phyloP scores from a whole-genome alignment of 1,140 invertebrate genomes.

The Lethocerus indicus region DNA sequence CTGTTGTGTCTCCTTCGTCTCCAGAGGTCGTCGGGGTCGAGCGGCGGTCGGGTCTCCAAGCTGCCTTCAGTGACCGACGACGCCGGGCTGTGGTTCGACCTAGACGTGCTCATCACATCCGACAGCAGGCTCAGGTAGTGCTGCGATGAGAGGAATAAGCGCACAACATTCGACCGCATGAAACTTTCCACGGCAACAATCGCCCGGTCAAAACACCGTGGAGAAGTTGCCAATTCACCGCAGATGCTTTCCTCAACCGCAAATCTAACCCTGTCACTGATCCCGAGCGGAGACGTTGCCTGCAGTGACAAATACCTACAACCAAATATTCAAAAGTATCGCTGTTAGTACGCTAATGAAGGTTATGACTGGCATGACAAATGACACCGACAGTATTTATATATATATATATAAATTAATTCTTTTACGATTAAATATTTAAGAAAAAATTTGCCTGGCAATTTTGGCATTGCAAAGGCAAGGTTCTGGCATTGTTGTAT shows the following conservation, averaged over 20 bases:
- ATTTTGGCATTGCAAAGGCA: too few relatives aligned
- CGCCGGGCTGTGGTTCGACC: constrained; percentile 29
- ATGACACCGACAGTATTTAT: too few relatives aligned
- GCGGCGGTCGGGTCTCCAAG: constrained; percentile 37
- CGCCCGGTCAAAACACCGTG: constrained; percentile 70
- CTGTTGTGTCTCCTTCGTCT: constrained; percentile 41
- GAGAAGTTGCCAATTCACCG: constrained; percentile 44
- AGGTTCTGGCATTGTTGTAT: too few relatives aligned
- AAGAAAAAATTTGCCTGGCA: too few relatives aligned
- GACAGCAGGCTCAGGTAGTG: constrained; percentile 33
- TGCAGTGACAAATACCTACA: constrained; percentile 79
- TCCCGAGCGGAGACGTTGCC: constrained; percentile 69
- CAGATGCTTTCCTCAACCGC: constrained; percentile 81
- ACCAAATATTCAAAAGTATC: too few relatives aligned
- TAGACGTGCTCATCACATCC: constrained; percentile 36
- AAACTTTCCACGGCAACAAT: constrained; percentile 60
- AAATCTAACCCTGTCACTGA: constrained; percentile 64
- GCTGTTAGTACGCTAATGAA: too few relatives aligned
- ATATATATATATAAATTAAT: too few relatives aligned
- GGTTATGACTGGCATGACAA: too few relatives aligned
- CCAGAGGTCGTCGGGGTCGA: constrained; percentile 75
- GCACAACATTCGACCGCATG: constrained; percentile 24
- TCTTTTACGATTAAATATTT: too few relatives aligned
- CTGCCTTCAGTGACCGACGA: constrained; percentile 55
- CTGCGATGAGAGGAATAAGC: constrained; percentile 38